Percentiles rank a stretch among this genome's conserved stretches.
Conservation (phyloP, 2,113 vertebrate species). For the Alectura lathami region DNA sequence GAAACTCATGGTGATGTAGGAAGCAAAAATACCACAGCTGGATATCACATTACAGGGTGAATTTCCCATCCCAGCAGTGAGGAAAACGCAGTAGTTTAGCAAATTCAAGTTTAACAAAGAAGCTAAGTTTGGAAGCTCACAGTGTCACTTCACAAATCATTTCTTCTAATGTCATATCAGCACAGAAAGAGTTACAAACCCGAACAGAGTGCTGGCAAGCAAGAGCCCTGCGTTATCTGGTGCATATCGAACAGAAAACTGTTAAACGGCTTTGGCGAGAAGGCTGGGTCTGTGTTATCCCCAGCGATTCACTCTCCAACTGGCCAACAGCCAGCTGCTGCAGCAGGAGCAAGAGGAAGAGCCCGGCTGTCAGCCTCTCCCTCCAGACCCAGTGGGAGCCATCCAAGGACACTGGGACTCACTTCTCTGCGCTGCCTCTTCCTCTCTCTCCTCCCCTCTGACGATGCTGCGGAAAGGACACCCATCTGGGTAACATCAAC, state of each 20-base stretch:
- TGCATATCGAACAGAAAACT: neutral
- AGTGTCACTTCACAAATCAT: neutral
- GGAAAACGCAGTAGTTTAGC: neutral
- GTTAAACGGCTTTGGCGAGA: constrained; percentile 21
- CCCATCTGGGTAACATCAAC: neutral
- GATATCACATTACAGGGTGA: neutral
- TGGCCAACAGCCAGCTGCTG: constrained; percentile 31
- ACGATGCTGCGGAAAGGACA: neutral
- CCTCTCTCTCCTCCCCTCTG: neutral
- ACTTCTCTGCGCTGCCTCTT: neutral
- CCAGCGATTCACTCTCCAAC: constrained; percentile 1
- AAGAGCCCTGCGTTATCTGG: neutral
- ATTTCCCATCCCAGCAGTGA: neutral
- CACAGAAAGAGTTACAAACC: neutral
- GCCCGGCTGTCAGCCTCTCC: constrained; percentile 31
- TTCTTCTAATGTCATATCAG: neutral
- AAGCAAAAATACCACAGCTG: neutral
- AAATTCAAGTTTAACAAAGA: neutral
- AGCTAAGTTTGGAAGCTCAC: neutral
- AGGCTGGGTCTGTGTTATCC: neutral
- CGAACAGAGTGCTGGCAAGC: neutral
- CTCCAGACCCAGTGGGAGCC: constrained; percentile 29
- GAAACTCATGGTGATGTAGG: neutral
- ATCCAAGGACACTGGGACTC: constrained; percentile 27
- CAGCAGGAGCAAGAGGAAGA: neutral